These are phyloP conservation scores for Whitmania pigra DNA, from an alignment of 1,140 invertebrate species.

Conservation along the genomic window DNA sequence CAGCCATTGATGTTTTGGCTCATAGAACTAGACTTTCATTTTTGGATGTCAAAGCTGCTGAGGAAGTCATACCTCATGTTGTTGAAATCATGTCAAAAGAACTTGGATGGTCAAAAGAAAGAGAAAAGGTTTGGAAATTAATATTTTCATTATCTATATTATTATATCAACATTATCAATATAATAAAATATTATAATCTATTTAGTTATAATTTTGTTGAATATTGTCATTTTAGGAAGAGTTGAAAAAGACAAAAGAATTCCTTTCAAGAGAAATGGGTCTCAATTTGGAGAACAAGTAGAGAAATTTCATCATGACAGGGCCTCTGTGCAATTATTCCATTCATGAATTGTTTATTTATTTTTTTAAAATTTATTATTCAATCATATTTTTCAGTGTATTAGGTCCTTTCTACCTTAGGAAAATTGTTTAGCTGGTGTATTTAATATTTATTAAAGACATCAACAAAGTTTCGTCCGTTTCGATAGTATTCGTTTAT, in stretches of 20 bases:
- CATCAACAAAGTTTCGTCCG: no score
- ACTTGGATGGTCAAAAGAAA: constrained; percentile 73
- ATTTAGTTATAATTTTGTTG: constrained; percentile 7
- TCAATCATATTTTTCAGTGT: constrained; percentile 19
- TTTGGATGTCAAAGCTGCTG: constrained; percentile 81
- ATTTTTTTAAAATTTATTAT: no score
- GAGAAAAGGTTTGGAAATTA: constrained; percentile 36
- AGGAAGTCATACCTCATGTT: constrained; percentile 81
- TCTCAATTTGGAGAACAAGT: constrained; percentile 68
- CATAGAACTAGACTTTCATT: constrained; percentile 82
- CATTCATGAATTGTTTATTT: no score
- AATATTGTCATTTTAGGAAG: constrained; percentile 29
- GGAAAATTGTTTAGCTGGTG: no score
- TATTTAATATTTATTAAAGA: no score
- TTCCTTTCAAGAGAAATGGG: constrained; percentile 90
- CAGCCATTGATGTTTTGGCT: constrained; percentile 90
- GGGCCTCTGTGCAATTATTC: no score
- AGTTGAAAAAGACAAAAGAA: constrained; percentile 31
- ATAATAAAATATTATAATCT: not conserved
- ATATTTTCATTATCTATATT: not conserved
- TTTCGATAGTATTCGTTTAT: no score
- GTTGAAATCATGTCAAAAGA: constrained; percentile 93
- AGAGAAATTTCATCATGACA: no score
- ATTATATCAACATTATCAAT: no score
- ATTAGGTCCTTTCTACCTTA: constrained; percentile 8